Base-by-base conservation (phyloP, 2,888 invertebrate genomes). In the Scaptomyza cyrtandrae region DNA sequence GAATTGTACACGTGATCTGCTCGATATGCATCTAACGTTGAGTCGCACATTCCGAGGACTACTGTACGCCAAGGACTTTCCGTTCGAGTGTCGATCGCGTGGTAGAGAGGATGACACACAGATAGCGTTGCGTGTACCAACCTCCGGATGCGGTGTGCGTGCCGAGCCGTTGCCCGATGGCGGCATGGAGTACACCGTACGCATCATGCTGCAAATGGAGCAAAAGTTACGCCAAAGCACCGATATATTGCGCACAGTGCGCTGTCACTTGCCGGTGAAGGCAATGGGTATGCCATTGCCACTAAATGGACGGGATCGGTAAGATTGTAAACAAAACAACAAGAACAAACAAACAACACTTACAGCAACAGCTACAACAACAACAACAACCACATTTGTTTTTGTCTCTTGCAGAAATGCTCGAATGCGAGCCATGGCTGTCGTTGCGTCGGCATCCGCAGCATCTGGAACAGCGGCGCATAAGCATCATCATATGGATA, bases 161-260 rank as follows among this genome's bases (percentile, higher is more conserved):
- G 94, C 95, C 1, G 93, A 92, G 63, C 91, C 86, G 90, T 93
- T 59, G 90, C 92, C 66, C 91, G 94, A 86, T 92, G 94, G 92
- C 11, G 89, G 86, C 49, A 92, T 95, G 89, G 94, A 94, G 87
- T 95, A 95, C 90, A 93, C 93, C 13, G 95, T 95, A 10, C 94
- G 94, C 59, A 92, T 96, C 57, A 94, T 96, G 73, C 93, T 96
- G 29, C 96, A 96, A 90, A 96, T 95, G 94, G 96, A 96, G 86
- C 93, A 94, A 65, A 94, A 95, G 85, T 92, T 96, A 52, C 94
- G 95, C 77, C 96, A 96, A 91, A 95, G 95, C 46, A 94, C 94
- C 0, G 96, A 96, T 86, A 95, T 95, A 83, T 94, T 95, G 81
- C 92, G 94, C 55, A 92, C 93, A 13, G 93, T 95, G 7, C 92